These are phyloP conservation scores for Myotis planiceps DNA, from an alignment of 2,797 vertebrate species.

Conservation along the genomic window DNA sequence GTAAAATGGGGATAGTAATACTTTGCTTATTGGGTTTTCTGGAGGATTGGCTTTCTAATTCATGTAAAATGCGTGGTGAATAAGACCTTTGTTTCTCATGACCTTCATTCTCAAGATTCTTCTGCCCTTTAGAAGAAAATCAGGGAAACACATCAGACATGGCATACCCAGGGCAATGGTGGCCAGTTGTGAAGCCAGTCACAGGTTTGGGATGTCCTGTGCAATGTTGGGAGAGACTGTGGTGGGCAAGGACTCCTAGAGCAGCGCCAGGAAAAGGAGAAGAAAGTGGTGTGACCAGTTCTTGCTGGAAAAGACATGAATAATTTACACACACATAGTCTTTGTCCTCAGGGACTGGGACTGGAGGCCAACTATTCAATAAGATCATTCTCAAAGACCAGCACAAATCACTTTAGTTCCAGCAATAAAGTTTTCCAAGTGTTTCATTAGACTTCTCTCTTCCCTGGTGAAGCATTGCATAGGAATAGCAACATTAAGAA, in stretches of 20 bases:
- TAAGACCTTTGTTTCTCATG: neutral
- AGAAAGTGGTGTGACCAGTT: neutral
- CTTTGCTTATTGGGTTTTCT: neutral
- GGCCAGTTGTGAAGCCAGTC: neutral
- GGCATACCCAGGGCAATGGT: too few relatives aligned
- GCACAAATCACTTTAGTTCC: conserved; percentile 42
- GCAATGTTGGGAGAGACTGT: neutral
- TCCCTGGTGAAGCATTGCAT: neutral
- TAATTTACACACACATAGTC: conserved; percentile 42
- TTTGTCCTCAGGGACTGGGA: neutral
- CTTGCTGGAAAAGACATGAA: neutral
- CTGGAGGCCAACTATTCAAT: conserved; percentile 7
- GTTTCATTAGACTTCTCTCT: conserved; percentile 22
- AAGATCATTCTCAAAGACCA: conserved; percentile 37
- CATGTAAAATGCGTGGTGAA: neutral
- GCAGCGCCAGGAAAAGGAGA: neutral
- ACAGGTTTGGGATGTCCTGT: neutral
- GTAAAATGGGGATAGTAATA: neutral
- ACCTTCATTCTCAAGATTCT: neutral
- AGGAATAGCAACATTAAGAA: conserved; percentile 33
- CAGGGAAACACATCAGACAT: neutral
- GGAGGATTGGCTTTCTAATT: neutral
- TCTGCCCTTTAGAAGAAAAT: neutral
- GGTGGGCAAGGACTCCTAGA: neutral
- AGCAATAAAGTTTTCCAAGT: conserved; percentile 37